Conservation (phyloP, 2,797 vertebrate species). For the Helostoma temminkii region DNA sequence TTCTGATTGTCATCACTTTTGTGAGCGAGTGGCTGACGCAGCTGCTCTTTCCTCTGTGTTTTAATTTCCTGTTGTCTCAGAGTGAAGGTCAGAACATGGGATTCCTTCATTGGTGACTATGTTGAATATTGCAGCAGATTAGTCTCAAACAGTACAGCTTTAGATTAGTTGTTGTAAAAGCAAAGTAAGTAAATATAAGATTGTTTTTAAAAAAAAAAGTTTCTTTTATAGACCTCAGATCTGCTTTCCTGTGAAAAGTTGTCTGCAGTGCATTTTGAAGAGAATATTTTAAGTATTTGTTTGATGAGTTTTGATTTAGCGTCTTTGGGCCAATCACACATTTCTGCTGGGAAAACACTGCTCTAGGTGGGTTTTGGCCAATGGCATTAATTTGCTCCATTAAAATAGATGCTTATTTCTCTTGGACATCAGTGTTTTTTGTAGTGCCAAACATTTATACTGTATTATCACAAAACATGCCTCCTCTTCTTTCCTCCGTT, state of each 20-base stretch:
- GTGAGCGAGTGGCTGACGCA: conserved; percentile 48
- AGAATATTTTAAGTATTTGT: background rate
- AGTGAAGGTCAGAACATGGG: conserved; percentile 42
- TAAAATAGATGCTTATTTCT: conserved; percentile 15
- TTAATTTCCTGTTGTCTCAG: conserved; percentile 83
- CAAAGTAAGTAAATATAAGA: background rate
- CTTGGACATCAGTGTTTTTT: conserved; percentile 25
- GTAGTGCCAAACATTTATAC: conserved; percentile 10
- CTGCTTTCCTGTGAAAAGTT: too few relatives aligned
- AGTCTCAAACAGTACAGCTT: conserved; percentile 12
- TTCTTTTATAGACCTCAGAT: background rate
- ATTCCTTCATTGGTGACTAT: conserved; percentile 36
- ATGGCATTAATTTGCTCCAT: conserved; percentile 27
- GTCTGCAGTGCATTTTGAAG: background rate
- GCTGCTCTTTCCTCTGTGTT: conserved; percentile 47
- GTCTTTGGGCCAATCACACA: too few relatives aligned
- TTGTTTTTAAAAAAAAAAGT: too few relatives aligned
- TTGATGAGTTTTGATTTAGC: background rate
- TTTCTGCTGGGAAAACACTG: too few relatives aligned
- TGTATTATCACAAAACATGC: conserved; percentile 2
- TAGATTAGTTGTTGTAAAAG: background rate
- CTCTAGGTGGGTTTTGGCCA: conserved; percentile 10
- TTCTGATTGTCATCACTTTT: conserved; percentile 68
- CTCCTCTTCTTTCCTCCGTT: too few relatives aligned
- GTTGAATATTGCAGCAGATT: conserved; percentile 26